Evolutionary conservation across 2,888 invertebrate genomes (phyloP).

Genomic region (Furcula furcula): DNA sequence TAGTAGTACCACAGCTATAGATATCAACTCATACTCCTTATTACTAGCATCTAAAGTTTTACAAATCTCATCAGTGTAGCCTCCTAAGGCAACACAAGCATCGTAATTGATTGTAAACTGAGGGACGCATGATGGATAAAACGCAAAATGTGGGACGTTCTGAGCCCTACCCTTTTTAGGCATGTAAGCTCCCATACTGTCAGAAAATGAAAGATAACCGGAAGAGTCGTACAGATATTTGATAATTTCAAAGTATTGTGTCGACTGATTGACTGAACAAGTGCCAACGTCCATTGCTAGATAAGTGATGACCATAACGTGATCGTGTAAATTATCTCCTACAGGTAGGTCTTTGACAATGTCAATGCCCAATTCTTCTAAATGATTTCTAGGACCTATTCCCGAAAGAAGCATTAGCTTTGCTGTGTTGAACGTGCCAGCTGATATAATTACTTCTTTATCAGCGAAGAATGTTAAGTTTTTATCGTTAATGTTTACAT

Average conservation of each 20-base stretch:
- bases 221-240: conserved; percentile 53
- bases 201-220: conserved; percentile 43
- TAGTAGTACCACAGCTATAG: conserved; percentile 52
- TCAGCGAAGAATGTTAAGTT: conserved; percentile 40
- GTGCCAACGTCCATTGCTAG: conserved; percentile 53
- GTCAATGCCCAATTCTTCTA: conserved; percentile 41
- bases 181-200: conserved; percentile 54
- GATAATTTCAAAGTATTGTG: conserved; percentile 43
- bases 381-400: conserved; percentile 51
- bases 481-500: conserved; percentile 30
- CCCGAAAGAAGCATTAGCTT: conserved; percentile 63
- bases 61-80: conserved; percentile 47
- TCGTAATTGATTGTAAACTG: conserved; percentile 31
- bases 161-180: conserved; percentile 29
- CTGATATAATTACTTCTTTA: conserved; percentile 57
- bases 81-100: conserved; percentile 39
- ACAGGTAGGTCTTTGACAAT: conserved; percentile 54
- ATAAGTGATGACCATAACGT: conserved; percentile 54
- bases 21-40: conserved; percentile 44
- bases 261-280: conserved; percentile 32
- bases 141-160: conserved; percentile 56
- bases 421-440: conserved; percentile 63
- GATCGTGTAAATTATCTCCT: conserved; percentile 63
- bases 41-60: conserved; percentile 37
- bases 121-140: conserved; percentile 57